Conservation (phyloP, 2,113 vertebrate genomes). For the Coturnix japonica region DNA sequence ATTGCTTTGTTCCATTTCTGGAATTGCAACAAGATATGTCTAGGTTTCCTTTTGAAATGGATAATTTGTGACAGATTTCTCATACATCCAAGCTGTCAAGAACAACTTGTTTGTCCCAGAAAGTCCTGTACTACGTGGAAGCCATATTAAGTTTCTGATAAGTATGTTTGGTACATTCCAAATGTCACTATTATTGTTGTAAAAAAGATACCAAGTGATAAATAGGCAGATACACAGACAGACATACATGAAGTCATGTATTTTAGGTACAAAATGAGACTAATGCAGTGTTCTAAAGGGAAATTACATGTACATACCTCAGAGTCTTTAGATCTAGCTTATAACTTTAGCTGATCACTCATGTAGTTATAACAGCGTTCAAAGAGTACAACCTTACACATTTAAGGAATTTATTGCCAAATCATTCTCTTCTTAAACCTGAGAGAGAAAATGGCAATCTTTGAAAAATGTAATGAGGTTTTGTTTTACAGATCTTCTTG, state of each 20-base stretch:
- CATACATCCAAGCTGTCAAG: slow-evolving; percentile 51
- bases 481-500: not conserved
- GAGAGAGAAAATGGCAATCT: not conserved
- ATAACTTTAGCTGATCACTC: not conserved
- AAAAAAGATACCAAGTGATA: slow-evolving; percentile 14
- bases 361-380: not conserved
- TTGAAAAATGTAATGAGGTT: not conserved
- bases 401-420: not conserved
- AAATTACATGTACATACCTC: not conserved
- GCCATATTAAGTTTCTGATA: slow-evolving; percentile 63
- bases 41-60: slow-evolving; percentile 69
- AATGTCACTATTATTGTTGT: slow-evolving; percentile 14
- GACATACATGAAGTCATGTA: not conserved
- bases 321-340: not conserved
- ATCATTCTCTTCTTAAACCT: not conserved
- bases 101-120: slow-evolving; percentile 66
- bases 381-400: not conserved
- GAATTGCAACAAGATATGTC: slow-evolving; percentile 67
- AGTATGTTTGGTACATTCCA: slow-evolving; percentile 39
- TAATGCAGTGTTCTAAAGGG: not conserved
- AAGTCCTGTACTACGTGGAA: slow-evolving; percentile 36
- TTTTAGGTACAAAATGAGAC: not conserved
- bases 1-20: slow-evolving; percentile 72
- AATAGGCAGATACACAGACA: not conserved
- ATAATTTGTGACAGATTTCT: slow-evolving; percentile 70